Evolutionary conservation across 2,797 vertebrate genomes (phyloP).

Genomic region (Rhinella marina): DNA sequence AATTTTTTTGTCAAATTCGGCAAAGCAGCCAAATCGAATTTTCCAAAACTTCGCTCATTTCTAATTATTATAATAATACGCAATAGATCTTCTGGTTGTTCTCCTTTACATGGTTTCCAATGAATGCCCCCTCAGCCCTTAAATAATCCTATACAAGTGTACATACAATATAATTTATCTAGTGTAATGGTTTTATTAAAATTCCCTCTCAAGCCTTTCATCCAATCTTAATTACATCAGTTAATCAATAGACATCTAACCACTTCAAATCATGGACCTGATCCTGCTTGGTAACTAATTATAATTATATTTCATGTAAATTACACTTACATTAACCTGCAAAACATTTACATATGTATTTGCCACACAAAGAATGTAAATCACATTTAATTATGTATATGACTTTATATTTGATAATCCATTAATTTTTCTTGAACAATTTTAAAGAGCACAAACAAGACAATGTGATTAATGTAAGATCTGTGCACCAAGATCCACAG

Average conservation of each 20-base stretch:
- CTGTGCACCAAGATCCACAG: neutral
- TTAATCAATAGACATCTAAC: neutral
- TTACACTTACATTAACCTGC: slow-evolving; percentile 33
- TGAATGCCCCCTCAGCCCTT: no score
- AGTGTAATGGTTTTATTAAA: neutral
- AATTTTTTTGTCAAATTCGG: no score
- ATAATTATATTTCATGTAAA: slow-evolving; percentile 35
- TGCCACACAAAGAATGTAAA: slow-evolving; percentile 1
- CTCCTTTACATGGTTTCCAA: neutral
- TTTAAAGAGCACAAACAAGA: neutral
- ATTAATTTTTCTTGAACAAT: neutral
- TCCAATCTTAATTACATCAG: slow-evolving; percentile 18
- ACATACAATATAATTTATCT: neutral
- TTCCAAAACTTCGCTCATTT: no score
- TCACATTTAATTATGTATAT: slow-evolving; percentile 18
- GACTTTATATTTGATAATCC: neutral
- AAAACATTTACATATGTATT: slow-evolving; percentile 2
- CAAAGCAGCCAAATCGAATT: no score
- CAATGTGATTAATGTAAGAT: neutral
- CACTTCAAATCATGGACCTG: neutral
- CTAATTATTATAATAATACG: neutral
- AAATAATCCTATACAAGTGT: neutral
- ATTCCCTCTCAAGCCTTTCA: neutral
- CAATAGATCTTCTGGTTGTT: neutral
- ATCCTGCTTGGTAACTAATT: neutral